Conservation (phyloP, 2,113 vertebrate species). For the Scatophagus argus region DNA sequence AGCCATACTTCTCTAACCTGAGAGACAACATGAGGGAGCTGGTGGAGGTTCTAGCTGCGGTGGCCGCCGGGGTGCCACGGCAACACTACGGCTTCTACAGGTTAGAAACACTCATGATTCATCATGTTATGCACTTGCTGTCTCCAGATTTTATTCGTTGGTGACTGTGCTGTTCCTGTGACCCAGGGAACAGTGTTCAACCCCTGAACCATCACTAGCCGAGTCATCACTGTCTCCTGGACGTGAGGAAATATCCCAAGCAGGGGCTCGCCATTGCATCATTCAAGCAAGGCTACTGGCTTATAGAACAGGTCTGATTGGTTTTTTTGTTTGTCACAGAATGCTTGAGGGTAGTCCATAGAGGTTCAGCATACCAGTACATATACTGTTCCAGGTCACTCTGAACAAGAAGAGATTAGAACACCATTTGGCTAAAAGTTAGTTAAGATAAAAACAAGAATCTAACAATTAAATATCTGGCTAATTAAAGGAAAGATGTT, state of each 20-base stretch:
- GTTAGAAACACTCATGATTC: constrained; percentile 3
- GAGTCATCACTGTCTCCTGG: not conserved
- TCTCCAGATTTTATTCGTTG: not conserved
- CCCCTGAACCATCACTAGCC: not conserved
- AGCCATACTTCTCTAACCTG: constrained; percentile 91
- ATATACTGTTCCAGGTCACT: not conserved
- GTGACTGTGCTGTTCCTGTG: not conserved
- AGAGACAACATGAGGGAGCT: constrained; percentile 94
- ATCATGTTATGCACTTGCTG: not conserved
- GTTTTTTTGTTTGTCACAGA: not conserved
- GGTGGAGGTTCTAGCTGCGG: constrained; percentile 88
- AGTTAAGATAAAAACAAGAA: not conserved
- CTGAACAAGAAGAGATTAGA: not conserved
- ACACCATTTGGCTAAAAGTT: not conserved
- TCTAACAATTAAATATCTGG: not conserved
- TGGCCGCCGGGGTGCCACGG: constrained; percentile 89
- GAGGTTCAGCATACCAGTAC: not conserved
- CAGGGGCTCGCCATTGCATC: constrained; percentile 91
- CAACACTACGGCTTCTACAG: constrained; percentile 87
- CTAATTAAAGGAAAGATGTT: not conserved
- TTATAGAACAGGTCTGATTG: constrained; percentile 89
- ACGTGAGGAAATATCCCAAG: constrained; percentile 84
- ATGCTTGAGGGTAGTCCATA: not conserved
- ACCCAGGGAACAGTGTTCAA: constrained; percentile 39
- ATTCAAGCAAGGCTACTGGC: constrained; percentile 91